phyloP scores from a whole-genome alignment of 2,888 invertebrate genomes.

The Therioaphis trifolii region DNA sequence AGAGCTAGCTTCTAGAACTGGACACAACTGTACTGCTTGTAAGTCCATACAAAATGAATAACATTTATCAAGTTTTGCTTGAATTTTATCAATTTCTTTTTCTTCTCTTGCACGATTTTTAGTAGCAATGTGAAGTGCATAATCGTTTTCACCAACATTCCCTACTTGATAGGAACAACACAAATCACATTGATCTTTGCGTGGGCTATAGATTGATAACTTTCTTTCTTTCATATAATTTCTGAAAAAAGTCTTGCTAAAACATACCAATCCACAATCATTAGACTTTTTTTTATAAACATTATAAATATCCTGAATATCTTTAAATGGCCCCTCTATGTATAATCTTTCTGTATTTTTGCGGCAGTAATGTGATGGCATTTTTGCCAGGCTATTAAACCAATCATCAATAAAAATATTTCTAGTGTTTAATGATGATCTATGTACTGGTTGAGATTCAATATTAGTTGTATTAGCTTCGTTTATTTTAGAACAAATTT shows the following conservation, averaged over 20 bases:
- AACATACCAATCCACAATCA: neutral
- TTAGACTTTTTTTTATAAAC: neutral
- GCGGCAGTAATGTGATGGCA: no score
- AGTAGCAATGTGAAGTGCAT: conserved; percentile 64
- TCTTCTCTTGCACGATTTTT: conserved; percentile 65
- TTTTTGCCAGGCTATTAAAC: no score
- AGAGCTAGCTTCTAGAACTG: conserved; percentile 29
- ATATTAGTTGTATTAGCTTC: no score
- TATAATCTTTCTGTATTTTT: no score
- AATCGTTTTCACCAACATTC: conserved; percentile 64
- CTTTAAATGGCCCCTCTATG: no score
- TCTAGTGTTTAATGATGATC: no score
- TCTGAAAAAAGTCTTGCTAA: neutral
- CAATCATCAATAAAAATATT: no score
- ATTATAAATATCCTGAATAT: conserved; percentile 28
- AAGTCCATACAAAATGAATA: conserved; percentile 1
- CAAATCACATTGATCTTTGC: conserved; percentile 66
- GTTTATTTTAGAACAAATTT: no score
- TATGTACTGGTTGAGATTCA: no score
- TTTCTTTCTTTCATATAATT: neutral
- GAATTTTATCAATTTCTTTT: conserved; percentile 65
- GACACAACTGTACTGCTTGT: conserved; percentile 37
- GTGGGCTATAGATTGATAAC: conserved; percentile 45
- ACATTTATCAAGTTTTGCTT: conserved; percentile 20
- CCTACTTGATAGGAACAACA: conserved; percentile 65